Percentiles rank a stretch among this genome's conserved stretches.
These are phyloP conservation scores for Zelostemma sp. DNA, from an alignment of 1,140 invertebrate genomes.

Conservation along the genomic window DNA sequence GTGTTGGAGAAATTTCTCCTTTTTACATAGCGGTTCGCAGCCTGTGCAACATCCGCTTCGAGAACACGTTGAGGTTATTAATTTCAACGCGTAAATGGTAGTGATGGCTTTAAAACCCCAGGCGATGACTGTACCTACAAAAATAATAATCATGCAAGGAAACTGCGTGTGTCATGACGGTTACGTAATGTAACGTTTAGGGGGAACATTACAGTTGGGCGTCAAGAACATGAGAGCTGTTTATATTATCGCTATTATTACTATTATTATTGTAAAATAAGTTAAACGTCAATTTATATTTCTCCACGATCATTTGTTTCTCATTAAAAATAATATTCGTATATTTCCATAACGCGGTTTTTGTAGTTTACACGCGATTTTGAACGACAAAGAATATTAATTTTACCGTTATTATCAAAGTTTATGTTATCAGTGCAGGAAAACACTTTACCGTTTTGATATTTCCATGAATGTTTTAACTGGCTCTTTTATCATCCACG, in stretches of 20 bases:
- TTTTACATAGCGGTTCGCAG: slow-evolving; percentile 33
- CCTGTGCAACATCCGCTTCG: slow-evolving; percentile 44
- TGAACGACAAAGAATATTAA: neutral
- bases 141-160: slow-evolving; percentile 36
- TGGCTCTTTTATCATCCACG: neutral
- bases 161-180: slow-evolving; percentile 17
- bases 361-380: no score
- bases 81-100: slow-evolving; percentile 39
- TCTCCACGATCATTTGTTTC: no score
- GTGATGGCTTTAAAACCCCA: no score
- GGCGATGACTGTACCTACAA: slow-evolving; percentile 38
- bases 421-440: neutral
- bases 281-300: no score
- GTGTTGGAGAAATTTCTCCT: slow-evolving; percentile 34
- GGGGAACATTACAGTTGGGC: no score
- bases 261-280: no score
- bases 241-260: no score
- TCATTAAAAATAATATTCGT: no score
- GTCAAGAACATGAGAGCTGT: no score
- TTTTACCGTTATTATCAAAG: neutral
- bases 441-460: no score
- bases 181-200: slow-evolving; percentile 21
- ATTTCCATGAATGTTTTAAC: neutral
- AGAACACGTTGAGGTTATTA: slow-evolving; percentile 32
- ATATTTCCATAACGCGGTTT: no score